phyloP scores from a whole-genome alignment of 2,113 vertebrate genomes.

The Tenrec ecaudatus region DNA sequence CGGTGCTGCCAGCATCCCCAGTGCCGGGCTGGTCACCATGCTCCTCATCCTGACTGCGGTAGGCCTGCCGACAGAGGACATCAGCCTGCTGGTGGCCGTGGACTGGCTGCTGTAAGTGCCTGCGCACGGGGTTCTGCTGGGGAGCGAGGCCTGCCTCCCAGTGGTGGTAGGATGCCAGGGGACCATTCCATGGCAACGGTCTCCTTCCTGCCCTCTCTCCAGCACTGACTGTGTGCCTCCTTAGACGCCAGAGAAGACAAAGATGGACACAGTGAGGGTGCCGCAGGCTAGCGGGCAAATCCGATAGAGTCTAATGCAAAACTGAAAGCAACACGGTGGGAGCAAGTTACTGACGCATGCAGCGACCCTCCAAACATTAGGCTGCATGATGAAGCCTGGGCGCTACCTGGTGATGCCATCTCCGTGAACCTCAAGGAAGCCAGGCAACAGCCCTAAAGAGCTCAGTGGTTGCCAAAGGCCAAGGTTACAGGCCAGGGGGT shows the following conservation, averaged over 20 bases:
- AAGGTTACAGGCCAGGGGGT: background rate
- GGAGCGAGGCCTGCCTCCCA: background rate
- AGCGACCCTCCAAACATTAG: background rate
- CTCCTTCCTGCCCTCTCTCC: background rate
- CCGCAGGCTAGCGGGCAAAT: background rate
- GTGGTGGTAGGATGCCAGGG: too few relatives aligned
- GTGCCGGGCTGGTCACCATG: conserved; percentile 98
- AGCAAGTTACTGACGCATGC: background rate
- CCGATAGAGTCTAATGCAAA: background rate
- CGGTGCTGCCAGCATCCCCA: conserved; percentile 98
- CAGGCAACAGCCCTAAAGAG: background rate
- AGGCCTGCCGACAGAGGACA: conserved; percentile 97
- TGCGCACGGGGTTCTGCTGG: background rate
- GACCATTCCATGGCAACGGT: background rate
- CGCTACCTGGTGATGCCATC: background rate
- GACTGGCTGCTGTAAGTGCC: conserved; percentile 99
- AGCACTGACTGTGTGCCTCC: background rate
- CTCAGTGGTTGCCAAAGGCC: background rate
- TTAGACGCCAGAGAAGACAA: background rate
- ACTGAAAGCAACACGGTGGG: background rate
- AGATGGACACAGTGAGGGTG: background rate
- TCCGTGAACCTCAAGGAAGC: background rate
- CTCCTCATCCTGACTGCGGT: conserved; percentile 98
- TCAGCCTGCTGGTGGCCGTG: conserved; percentile 98
- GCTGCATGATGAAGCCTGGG: background rate